These are phyloP conservation scores for Tetramorium alpestre DNA, from an alignment of 1,140 invertebrate species.

Conservation along the genomic window DNA sequence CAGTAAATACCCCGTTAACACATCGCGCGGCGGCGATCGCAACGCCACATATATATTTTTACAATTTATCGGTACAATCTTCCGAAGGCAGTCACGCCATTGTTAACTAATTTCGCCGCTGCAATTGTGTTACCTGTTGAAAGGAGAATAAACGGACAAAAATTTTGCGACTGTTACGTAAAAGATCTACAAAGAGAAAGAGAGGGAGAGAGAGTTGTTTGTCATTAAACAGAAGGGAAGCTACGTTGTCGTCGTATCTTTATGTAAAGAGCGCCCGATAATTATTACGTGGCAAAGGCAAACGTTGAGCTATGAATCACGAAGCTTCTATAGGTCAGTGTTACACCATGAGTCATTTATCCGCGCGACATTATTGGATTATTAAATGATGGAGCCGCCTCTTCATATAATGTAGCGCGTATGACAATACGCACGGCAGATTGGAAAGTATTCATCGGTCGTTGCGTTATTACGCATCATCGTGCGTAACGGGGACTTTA, in stretches of 20 bases:
- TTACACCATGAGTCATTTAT: constrained; percentile 48
- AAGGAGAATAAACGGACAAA: not conserved
- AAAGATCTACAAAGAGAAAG: not conserved
- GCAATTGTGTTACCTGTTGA: not conserved
- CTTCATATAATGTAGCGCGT: not conserved
- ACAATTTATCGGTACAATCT: not conserved
- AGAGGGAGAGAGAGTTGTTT: not conserved
- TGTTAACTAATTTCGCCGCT: not conserved
- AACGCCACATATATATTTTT: not conserved
- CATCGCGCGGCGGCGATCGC: not conserved
- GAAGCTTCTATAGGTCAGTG: constrained; percentile 40
- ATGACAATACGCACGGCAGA: not conserved
- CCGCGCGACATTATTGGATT: constrained; percentile 17
- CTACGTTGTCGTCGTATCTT: not conserved
- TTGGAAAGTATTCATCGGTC: not conserved
- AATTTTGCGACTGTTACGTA: not conserved
- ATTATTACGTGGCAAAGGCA: constrained; percentile 22
- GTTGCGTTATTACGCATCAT: not conserved
- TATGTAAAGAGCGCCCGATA: not conserved
- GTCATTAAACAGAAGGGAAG: not conserved
- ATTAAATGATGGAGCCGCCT: constrained; percentile 31
- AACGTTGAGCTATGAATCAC: constrained; percentile 46
- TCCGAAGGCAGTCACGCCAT: not conserved
- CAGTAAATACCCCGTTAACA: not conserved
- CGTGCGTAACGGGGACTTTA: not conserved